These are phyloP conservation scores for Dasypus novemcinctus DNA, from an alignment of 2,113 vertebrate species.

Conservation along the genomic window DNA sequence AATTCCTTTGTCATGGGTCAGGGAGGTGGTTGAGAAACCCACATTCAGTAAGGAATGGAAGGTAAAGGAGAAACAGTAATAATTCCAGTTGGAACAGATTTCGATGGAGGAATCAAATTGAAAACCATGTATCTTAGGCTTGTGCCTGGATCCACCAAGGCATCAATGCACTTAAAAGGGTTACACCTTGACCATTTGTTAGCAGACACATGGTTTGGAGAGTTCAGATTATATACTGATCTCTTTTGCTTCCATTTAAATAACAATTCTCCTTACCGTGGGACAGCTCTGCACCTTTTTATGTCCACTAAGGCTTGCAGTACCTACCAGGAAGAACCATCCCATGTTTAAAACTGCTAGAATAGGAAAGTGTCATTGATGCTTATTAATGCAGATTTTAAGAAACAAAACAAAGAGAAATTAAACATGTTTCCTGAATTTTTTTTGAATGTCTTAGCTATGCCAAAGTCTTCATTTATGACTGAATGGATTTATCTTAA, in stretches of 20 bases:
- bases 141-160: not conserved
- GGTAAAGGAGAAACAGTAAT: not conserved
- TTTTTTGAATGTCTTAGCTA: not conserved
- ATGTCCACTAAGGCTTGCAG: not conserved
- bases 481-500: not conserved
- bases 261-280: not conserved
- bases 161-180: not conserved
- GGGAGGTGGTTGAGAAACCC: not conserved
- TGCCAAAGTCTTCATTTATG: not conserved
- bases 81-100: not conserved
- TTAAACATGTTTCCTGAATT: not conserved
- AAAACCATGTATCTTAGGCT: not conserved
- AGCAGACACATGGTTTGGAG: not conserved
- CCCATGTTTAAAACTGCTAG: not conserved
- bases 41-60: not conserved
- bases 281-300: not conserved
- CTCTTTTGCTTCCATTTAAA: slow-evolving; percentile 6
- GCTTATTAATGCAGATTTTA: not conserved
- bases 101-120: not conserved
- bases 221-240: not conserved
- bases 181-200: not conserved
- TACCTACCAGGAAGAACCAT: not conserved
- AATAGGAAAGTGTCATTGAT: not conserved
- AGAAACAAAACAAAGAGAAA: not conserved
- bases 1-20: not conserved